Evolutionary conservation across 2,797 vertebrate species (phyloP), one percentile per base, ranked within the genome.

Genomic region (Malurus splendens): DNA sequence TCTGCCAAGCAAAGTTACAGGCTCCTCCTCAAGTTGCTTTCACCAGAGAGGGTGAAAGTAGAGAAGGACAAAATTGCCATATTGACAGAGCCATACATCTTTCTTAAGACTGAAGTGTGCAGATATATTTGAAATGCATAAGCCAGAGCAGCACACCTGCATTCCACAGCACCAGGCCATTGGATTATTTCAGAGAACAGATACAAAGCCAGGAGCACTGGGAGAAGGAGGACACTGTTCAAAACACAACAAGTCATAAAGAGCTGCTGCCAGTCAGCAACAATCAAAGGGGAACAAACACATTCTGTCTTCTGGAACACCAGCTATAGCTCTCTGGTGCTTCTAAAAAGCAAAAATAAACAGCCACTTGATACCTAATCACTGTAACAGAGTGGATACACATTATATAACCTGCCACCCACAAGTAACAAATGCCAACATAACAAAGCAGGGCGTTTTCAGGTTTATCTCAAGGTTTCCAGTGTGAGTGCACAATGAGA

Each of bases 301-400:
- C 4, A 50, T 8, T 36, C 25, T 51, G 50, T 71, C n/a, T 71
- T 76, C 39, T 54, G 10, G n/a, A n/a, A n/a, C n/a, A n/a, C n/a
- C n/a, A n/a, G n/a, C 50, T 60, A 28, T 13, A 79, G 52, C 12
- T 38, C 39, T 62, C 54, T 28, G 10, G n/a, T 62, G 50, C 57
- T 87, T 89, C 71, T 82, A 80, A 77, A 82, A 82, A 84, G 65
- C 55, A 81, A 88, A 90, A 92, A 57, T 50, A 88, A 70, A 54
- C 32, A 80, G 54, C 65, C 68, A 65, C 57, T 89, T 47, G 84
- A 89, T 61, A 79, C 18, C 68, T 70, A 45, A 79, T 73, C 57
- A 47, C 65, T n/a, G 47, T 24, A 82, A 77, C 30, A 2, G 36
- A 67, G 74, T 5, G 4, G 76, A 90, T 65, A 60, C 65, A 77